A percentile compares a stretch with the other conserved stretches of the same genome.
These are phyloP conservation scores for Ciconia boyciana DNA, from an alignment of 2,113 vertebrate genomes.

Conservation along the genomic window DNA sequence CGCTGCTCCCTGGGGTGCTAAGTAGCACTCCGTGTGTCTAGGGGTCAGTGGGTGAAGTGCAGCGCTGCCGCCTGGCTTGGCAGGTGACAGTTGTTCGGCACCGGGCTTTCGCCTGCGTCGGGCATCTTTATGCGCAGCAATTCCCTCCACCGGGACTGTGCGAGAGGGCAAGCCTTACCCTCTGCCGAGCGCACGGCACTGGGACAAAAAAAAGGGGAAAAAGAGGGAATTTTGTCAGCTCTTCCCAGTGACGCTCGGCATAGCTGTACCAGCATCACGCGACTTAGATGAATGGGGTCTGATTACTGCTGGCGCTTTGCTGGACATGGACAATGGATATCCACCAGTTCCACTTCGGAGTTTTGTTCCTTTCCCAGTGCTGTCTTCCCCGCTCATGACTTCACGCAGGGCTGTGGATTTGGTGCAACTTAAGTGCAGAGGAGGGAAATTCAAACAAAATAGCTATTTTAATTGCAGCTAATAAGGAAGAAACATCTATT, in stretches of 20 bases:
- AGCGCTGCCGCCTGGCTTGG: neutral
- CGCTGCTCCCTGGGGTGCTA: neutral
- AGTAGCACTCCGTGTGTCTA: neutral
- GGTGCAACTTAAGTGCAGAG: neutral
- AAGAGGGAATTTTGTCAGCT: neutral
- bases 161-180: neutral
- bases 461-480: neutral
- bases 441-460: neutral
- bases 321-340: neutral
- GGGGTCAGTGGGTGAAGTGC: neutral
- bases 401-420: neutral
- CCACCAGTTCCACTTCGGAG: neutral
- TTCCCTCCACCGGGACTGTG: neutral
- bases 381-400: neutral
- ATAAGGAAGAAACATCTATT: neutral
- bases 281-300: neutral
- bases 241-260: neutral
- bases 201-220: neutral
- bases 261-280: neutral
- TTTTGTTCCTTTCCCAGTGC: neutral
- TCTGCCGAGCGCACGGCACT: accelerated
- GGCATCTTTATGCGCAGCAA: neutral
- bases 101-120: accelerated
- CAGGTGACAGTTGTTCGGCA: neutral
- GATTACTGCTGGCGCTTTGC: neutral